Evolutionary conservation across 2,888 invertebrate species (phyloP).

Genomic region (Iselma pallidipennis): DNA sequence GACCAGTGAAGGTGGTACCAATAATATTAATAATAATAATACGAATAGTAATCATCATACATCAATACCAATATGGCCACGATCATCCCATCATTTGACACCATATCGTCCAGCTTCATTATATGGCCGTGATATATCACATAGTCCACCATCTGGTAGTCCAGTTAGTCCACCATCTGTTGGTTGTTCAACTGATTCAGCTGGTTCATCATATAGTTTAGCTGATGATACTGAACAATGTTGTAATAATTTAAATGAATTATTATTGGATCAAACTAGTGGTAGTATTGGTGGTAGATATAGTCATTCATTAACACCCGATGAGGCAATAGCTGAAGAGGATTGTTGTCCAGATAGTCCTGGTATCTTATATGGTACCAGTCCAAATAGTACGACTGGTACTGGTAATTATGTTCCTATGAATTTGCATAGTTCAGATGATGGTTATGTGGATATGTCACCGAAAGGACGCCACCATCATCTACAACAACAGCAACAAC

Average conservation of each 20-base stretch:
- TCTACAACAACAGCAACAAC: constrained; percentile 58
- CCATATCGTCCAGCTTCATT: constrained; percentile 55
- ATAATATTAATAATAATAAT: constrained; percentile 35
- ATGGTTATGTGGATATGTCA: constrained; percentile 66
- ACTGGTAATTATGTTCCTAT: constrained; percentile 64
- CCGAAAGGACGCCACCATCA: constrained; percentile 46
- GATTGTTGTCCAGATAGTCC: constrained; percentile 56
- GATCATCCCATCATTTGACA: constrained; percentile 53
- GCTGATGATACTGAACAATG: constrained; percentile 63
- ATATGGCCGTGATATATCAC: constrained; percentile 53
- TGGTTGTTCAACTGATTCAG: constrained; percentile 64
- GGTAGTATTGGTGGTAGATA: constrained; percentile 44
- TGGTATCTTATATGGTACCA: constrained; percentile 28
- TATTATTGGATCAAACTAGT: not conserved
- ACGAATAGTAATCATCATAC: constrained; percentile 28
- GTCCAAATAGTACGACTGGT: constrained; percentile 18
- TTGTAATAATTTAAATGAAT: constrained; percentile 2
- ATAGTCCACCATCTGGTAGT: constrained; percentile 60
- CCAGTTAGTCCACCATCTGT: constrained; percentile 66
- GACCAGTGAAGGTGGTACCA: constrained; percentile 62
- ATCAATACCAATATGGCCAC: constrained; percentile 39
- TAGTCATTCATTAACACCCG: constrained; percentile 63
- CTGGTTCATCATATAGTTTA: constrained; percentile 70
- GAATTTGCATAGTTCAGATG: constrained; percentile 63
- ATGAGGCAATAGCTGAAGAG: constrained; percentile 70